Conservation (phyloP, 2,888 invertebrate genomes). For the Diplazon laetatorius region DNA sequence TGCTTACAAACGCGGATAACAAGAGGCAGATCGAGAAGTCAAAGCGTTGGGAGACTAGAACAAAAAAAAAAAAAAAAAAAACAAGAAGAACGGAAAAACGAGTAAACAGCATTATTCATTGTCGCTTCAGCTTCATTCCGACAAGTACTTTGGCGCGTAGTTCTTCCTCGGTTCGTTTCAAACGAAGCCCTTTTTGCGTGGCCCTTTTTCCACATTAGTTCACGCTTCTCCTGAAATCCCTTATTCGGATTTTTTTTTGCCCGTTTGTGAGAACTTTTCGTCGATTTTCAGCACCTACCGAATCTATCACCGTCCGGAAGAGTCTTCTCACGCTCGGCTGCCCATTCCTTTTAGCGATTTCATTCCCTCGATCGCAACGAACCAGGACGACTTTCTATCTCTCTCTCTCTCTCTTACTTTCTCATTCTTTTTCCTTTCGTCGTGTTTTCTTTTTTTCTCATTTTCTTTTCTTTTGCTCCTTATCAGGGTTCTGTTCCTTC, state of each 20-base stretch:
- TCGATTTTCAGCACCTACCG: conserved; percentile 51
- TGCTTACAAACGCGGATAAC: conserved; percentile 21
- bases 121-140: conserved; percentile 18
- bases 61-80: conserved; percentile 2
- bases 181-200: conserved; percentile 70
- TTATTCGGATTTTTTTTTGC: neutral
- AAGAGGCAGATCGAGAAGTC: conserved; percentile 29
- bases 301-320: conserved; percentile 58
- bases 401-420: conserved; percentile 66
- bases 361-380: conserved; percentile 70
- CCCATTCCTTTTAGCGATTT: conserved; percentile 81
- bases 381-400: conserved; percentile 67
- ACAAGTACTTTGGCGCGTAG: conserved; percentile 36
- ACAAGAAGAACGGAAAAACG: conserved; percentile 13
- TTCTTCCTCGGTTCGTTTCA: conserved; percentile 63
- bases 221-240: conserved; percentile 51
- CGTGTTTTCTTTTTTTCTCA: conserved; percentile 51
- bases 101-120: conserved; percentile 38
- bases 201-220: conserved; percentile 75
- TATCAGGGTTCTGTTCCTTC: no score
- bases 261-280: conserved; percentile 46
- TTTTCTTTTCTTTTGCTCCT: no score
- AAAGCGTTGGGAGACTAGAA: conserved; percentile 4
- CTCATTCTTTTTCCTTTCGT: conserved; percentile 63
- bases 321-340: conserved; percentile 77